phyloP scores from a whole-genome alignment of 2,888 invertebrate species.

The Carpatolechia fugitivella region DNA sequence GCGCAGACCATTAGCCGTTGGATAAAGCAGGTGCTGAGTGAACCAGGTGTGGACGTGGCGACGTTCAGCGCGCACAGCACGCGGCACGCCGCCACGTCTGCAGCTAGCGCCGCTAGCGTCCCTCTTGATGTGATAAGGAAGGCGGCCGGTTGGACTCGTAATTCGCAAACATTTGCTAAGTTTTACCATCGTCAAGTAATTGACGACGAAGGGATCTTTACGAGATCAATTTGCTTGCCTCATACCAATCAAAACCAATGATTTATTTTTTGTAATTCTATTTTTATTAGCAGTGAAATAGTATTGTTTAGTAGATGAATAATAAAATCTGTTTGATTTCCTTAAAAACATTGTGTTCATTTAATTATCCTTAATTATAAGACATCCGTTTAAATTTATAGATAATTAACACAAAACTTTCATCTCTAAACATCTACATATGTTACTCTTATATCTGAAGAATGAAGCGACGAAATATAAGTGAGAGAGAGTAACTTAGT shows the following conservation, averaged over 20 bases:
- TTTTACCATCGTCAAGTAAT: neutral
- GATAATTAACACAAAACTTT: neutral
- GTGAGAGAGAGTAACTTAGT: too few relatives aligned
- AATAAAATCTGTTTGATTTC: neutral
- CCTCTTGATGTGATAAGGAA: neutral
- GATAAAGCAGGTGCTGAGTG: constrained; percentile 1
- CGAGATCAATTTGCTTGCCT: too few relatives aligned
- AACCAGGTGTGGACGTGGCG: neutral
- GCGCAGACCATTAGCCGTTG: constrained; percentile 7
- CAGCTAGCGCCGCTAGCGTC: constrained; percentile 10
- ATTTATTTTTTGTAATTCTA: too few relatives aligned
- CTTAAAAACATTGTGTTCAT: neutral
- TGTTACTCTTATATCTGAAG: constrained; percentile 2
- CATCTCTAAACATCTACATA: constrained; percentile 5
- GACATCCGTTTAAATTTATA: neutral
- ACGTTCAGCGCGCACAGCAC: constrained; percentile 19
- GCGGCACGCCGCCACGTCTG: constrained; percentile 23
- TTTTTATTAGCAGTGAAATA: too few relatives aligned
- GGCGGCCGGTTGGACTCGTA: neutral
- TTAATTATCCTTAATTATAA: neutral
- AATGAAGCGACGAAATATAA: constrained; percentile 8
- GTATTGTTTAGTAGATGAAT: too few relatives aligned
- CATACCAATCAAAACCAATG: neutral
- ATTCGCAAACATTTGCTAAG: neutral
- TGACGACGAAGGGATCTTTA: neutral